Evolutionary conservation across 2,797 vertebrate species (phyloP), one percentile per base, ranked within the genome.

Genomic region (Chiroxiphia lanceolata): DNA sequence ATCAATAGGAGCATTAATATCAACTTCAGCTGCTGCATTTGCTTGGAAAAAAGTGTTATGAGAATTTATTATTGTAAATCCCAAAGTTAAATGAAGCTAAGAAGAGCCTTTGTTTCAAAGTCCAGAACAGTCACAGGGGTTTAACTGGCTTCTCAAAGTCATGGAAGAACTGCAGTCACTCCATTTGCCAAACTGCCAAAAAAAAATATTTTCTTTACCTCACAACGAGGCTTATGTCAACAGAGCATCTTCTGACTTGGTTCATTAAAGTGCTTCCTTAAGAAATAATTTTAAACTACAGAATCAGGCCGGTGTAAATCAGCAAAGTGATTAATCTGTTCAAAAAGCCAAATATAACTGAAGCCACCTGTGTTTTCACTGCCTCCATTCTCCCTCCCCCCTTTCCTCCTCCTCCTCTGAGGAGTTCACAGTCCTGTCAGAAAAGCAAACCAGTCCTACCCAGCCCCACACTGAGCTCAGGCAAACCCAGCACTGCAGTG

Each of bases 341-440:
- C 50, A 68, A 94, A 92, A 84, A 82, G 75, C 71, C 87, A 93
- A 87, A 72, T 76, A 82, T 59, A 92, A 76, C 54, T 65, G 67
- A 84, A 87, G 78, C 67, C 74, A 65, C 83, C 61, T 78, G 53
- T 53, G 83, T 79, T 87, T 90, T 69, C 86, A 57, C 67, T 84
- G 59, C 74, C 86, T 82, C 50, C 45, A 20, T 57, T 60, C 36
- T 23, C 13, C 29, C 53, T 71, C n/a, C 54, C 14, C 10, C 11
- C 45, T 89, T 45, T 90, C 38, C 54, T 90, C 63, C 78, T 89
- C 70, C 53, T 87, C 79, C 21, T n/a, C n/a, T n/a, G 11, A 38
- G 63, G 29, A 81, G 27, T 36, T 63, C 71, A 38, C 5, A 51
- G n/a, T 3, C 61, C 47, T 72, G 54, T 33, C 44, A 56, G 59